A percentile compares a stretch with the other conserved stretches of the same genome.
Evolutionary conservation across 1,140 invertebrate species (phyloP).

Genomic region (Listronotus bonariensis): DNA sequence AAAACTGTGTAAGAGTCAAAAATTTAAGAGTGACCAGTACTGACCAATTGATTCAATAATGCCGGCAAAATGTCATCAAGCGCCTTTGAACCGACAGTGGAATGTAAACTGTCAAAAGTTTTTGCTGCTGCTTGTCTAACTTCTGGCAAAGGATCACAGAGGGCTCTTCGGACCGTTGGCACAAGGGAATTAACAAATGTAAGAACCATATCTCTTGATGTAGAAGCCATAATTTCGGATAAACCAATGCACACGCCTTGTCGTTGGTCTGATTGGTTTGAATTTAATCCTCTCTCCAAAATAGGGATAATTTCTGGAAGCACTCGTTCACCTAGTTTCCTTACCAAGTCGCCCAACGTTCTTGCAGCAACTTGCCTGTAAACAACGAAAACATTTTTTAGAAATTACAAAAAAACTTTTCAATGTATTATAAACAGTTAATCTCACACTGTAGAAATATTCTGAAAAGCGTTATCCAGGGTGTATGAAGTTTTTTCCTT

Average conservation of each 20-base stretch:
- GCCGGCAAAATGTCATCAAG: constrained; percentile 95
- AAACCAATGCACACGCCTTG: constrained; percentile 98
- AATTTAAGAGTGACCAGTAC: too few relatives aligned
- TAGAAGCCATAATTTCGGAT: constrained; percentile 97
- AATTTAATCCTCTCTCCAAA: constrained; percentile 89
- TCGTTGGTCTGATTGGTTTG: constrained; percentile 87
- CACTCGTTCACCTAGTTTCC: constrained; percentile 97
- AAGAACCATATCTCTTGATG: constrained; percentile 92
- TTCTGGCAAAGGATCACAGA: constrained; percentile 91
- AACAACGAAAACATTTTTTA: not conserved
- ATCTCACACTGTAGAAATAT: too few relatives aligned
- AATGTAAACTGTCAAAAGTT: constrained; percentile 95
- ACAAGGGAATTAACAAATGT: constrained; percentile 94
- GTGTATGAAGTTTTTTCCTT: too few relatives aligned
- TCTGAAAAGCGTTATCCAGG: too few relatives aligned
- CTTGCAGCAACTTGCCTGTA: constrained; percentile 87
- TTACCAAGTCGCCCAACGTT: constrained; percentile 95
- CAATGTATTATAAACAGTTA: too few relatives aligned
- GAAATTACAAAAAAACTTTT: not conserved
- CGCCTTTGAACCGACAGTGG: constrained; percentile 90
- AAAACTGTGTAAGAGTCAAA: too few relatives aligned
- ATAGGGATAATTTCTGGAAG: constrained; percentile 98
- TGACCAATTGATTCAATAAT: constrained; percentile 80
- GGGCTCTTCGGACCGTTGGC: constrained; percentile 93
- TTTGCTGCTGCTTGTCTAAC: constrained; percentile 93